Conservation (phyloP, 2,888 invertebrate genomes). For the Dynastes grantii region DNA sequence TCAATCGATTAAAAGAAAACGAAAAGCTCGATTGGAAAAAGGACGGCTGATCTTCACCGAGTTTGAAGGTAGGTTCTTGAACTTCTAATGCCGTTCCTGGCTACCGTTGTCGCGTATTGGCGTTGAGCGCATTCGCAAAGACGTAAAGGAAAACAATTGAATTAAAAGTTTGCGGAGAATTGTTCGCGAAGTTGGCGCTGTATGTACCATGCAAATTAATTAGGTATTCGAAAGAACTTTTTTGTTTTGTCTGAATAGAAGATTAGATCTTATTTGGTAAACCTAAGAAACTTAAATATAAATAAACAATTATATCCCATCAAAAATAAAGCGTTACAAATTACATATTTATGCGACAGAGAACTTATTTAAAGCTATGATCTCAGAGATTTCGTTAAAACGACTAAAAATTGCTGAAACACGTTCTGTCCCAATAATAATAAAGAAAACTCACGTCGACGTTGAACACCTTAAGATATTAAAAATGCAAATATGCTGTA, state of each 20-base stretch:
- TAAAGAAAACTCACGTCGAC: background rate
- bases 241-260: background rate
- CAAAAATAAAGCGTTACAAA: no score
- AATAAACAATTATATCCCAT: no score
- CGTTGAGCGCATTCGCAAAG: slow-evolving; percentile 12
- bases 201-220: background rate
- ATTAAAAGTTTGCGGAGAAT: slow-evolving; percentile 17
- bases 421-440: background rate
- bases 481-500: no score
- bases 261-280: background rate
- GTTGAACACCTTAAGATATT: background rate
- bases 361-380: background rate
- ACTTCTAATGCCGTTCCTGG: slow-evolving; percentile 20
- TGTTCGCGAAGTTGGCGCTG: slow-evolving; percentile 2
- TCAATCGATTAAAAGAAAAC: background rate
- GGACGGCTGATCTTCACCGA: slow-evolving; percentile 24
- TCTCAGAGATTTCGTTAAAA: background rate
- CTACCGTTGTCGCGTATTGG: slow-evolving; percentile 11
- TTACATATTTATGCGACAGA: no score
- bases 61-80: slow-evolving; percentile 42
- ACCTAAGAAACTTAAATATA: no score
- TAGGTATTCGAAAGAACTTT: slow-evolving; percentile 1
- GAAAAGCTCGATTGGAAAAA: slow-evolving; percentile 1
- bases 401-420: background rate
- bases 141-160: slow-evolving; percentile 25